phyloP scores from a whole-genome alignment of 2,888 invertebrate species.

The Plagodis pulveraria region DNA sequence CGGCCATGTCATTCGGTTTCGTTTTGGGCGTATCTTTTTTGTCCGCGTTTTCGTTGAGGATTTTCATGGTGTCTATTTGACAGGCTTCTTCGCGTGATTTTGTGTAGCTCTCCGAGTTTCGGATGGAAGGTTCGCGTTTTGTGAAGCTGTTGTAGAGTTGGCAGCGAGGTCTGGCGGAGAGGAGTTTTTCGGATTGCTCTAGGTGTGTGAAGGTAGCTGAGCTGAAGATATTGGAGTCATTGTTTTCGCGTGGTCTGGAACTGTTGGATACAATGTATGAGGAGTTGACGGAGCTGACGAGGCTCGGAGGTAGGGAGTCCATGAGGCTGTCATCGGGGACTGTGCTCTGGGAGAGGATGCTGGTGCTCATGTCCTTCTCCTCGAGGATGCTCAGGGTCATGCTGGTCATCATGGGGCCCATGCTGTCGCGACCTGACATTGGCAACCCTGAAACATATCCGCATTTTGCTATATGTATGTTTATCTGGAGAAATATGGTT shows the following conservation, averaged over 20 bases:
- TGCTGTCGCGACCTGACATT: conserved; percentile 67
- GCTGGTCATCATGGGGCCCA: conserved; percentile 79
- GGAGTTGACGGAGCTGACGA: conserved; percentile 78
- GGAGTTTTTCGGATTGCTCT: conserved; percentile 71
- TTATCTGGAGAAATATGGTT: too few relatives aligned
- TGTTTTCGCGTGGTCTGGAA: conserved; percentile 55
- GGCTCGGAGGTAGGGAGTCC: conserved; percentile 76
- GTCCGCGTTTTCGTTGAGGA: conserved; percentile 71
- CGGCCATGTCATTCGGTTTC: conserved; percentile 57
- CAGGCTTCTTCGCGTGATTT: conserved; percentile 73
- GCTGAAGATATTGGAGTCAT: conserved; percentile 73
- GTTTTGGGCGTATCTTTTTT: conserved; percentile 62
- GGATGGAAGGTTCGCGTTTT: conserved; percentile 61
- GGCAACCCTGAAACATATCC: conserved; percentile 55
- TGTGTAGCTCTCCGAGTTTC: conserved; percentile 72
- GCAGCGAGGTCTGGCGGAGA: conserved; percentile 68
- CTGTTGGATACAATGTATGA: conserved; percentile 65
- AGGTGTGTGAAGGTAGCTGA: conserved; percentile 77
- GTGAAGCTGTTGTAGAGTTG: conserved; percentile 63
- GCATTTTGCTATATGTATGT: too few relatives aligned
- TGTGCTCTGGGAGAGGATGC: conserved; percentile 79
- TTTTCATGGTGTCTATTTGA: conserved; percentile 70
- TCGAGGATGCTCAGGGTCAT: conserved; percentile 81
- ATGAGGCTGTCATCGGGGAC: conserved; percentile 78
- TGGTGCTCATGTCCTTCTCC: conserved; percentile 82